These are phyloP conservation scores for Poecilia velifera DNA, from an alignment of 2,797 vertebrate genomes.

Conservation along the genomic window DNA sequence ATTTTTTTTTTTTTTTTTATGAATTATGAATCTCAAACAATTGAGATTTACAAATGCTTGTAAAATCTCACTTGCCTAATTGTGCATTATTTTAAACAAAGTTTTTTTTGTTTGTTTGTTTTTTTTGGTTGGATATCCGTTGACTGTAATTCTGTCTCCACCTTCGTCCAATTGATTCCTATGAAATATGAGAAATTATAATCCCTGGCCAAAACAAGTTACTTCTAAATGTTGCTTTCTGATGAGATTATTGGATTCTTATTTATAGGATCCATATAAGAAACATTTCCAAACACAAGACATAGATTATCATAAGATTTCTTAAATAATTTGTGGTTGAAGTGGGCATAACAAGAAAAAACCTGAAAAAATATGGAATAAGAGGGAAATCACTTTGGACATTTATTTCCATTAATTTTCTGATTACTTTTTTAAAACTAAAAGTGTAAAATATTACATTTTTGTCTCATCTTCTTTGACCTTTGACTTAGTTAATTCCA, in stretches of 20 bases:
- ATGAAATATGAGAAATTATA: neutral
- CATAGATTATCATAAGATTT: neutral
- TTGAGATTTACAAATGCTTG: neutral
- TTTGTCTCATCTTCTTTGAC: neutral
- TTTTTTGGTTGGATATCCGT: neutral
- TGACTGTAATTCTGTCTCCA: neutral
- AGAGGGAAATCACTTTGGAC: neutral
- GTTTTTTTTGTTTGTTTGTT: too few relatives aligned
- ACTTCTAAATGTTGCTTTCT: neutral
- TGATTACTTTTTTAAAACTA: neutral
- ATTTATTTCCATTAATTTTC: neutral
- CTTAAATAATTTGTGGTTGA: neutral
- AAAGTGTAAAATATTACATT: neutral
- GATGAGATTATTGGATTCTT: neutral
- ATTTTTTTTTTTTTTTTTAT: too few relatives aligned
- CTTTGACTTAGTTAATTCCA: neutral
- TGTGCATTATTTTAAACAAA: neutral
- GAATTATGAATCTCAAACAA: too few relatives aligned
- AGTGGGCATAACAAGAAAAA: neutral
- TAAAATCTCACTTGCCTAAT: neutral
- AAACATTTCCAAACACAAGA: neutral
- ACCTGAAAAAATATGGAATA: neutral
- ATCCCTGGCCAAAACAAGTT: neutral
- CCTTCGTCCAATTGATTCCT: neutral
- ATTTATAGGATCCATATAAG: neutral